A percentile compares a stretch with the other conserved stretches of the same genome.
phyloP scores from a whole-genome alignment of 2,797 vertebrate genomes.

The Clarias pachynema region DNA sequence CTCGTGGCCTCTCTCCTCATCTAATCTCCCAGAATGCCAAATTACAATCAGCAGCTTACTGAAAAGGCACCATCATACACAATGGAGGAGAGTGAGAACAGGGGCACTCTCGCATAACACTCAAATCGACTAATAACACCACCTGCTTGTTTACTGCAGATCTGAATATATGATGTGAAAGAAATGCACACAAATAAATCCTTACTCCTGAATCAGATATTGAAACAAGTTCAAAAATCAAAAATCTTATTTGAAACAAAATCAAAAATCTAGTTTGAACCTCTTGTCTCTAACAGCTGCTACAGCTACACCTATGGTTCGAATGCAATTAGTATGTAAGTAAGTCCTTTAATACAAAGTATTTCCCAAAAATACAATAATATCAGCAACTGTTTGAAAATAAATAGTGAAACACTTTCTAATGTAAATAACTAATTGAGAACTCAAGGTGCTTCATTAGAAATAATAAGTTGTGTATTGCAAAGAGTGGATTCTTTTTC shows the following conservation, averaged over 20 bases:
- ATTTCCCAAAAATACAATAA: neutral
- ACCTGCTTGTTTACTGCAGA: slow-evolving; percentile 21
- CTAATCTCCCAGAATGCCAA: slow-evolving; percentile 74
- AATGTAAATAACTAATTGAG: neutral
- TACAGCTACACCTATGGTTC: neutral
- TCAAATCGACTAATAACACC: slow-evolving; percentile 28
- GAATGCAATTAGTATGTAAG: neutral
- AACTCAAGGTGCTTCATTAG: neutral
- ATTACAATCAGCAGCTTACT: slow-evolving; percentile 64
- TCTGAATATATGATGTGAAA: slow-evolving; percentile 4
- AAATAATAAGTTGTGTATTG: neutral
- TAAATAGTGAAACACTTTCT: neutral
- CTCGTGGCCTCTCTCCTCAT: slow-evolving; percentile 61
- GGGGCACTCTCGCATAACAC: slow-evolving; percentile 26
- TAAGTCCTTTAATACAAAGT: neutral
- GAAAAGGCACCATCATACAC: slow-evolving; percentile 68
- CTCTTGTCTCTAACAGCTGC: slow-evolving; percentile 6
- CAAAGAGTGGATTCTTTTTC: slow-evolving; percentile 1
- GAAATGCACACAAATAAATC: neutral
- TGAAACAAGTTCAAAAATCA: neutral
- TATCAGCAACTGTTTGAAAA: neutral
- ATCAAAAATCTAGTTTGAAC: neutral
- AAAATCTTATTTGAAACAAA: neutral
- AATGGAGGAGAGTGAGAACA: slow-evolving; percentile 61
- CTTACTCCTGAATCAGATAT: neutral